phyloP scores from a whole-genome alignment of 1,140 invertebrate species.

The Aculops lycopersici region DNA sequence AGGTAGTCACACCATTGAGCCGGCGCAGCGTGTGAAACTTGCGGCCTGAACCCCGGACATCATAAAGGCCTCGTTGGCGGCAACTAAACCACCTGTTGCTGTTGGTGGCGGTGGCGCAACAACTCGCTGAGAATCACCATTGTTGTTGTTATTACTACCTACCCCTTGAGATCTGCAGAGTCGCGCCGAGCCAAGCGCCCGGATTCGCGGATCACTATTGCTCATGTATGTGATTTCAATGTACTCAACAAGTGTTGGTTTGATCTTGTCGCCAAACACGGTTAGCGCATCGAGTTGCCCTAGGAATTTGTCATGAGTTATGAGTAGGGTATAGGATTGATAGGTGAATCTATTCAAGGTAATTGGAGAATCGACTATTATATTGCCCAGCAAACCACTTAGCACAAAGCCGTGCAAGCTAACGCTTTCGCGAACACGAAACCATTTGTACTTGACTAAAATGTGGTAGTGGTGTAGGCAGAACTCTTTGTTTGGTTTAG shows the following conservation, averaged over 20 bases:
- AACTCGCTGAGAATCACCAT: too few relatives aligned
- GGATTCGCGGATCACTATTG: neutral
- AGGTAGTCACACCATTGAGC: too few relatives aligned
- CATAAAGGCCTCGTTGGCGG: too few relatives aligned
- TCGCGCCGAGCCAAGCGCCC: neutral
- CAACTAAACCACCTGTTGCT: too few relatives aligned
- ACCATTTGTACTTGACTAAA: neutral
- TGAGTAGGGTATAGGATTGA: neutral
- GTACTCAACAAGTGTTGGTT: neutral
- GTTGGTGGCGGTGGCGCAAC: too few relatives aligned
- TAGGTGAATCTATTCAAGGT: neutral
- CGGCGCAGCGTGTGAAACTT: too few relatives aligned
- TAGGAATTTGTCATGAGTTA: neutral
- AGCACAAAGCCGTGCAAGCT: neutral
- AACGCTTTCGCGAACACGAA: neutral
- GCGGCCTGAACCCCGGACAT: too few relatives aligned
- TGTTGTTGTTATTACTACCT: neutral
- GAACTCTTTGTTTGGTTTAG: neutral
- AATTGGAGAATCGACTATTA: neutral
- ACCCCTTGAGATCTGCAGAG: neutral
- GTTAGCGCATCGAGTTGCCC: neutral
- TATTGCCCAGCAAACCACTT: neutral
- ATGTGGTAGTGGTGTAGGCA: neutral
- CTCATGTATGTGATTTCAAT: neutral
- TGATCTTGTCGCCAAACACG: neutral